Evolutionary conservation across 2,113 vertebrate species (phyloP).

Genomic region (Echinops telfairi): DNA sequence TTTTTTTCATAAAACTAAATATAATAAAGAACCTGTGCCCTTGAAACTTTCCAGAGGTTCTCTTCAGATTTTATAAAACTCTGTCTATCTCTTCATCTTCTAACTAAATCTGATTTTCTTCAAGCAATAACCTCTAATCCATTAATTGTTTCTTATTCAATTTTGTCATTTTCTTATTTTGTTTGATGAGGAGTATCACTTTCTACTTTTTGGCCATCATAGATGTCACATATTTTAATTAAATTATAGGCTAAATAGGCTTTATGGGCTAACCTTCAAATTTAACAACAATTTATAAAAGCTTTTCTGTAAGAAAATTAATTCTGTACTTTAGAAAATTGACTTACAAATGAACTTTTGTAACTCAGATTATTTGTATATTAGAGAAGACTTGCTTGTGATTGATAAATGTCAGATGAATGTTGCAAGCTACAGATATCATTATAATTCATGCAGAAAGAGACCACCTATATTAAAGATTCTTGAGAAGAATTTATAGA

Average conservation of each 20-base stretch:
- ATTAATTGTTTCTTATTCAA: constrained; percentile 34
- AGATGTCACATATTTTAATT: constrained; percentile 18
- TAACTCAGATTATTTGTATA: constrained; percentile 49
- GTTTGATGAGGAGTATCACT: background rate
- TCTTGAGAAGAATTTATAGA: background rate
- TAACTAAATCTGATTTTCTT: constrained; percentile 52
- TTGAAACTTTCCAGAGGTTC: background rate
- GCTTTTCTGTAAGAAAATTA: constrained; percentile 23
- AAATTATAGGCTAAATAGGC: constrained; percentile 33
- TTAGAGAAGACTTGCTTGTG: constrained; percentile 25
- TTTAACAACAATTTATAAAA: constrained; percentile 32
- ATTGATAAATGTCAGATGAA: constrained; percentile 44
- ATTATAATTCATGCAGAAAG: constrained; percentile 23
- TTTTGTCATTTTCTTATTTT: constrained; percentile 43
- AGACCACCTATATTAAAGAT: background rate
- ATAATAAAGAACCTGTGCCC: background rate
- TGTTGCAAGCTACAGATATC: constrained; percentile 22
- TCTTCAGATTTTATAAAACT: constrained; percentile 58
- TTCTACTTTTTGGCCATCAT: constrained; percentile 22
- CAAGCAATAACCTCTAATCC: constrained; percentile 38
- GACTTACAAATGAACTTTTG: constrained; percentile 58
- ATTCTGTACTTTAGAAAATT: constrained; percentile 37
- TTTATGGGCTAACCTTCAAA: constrained; percentile 42
- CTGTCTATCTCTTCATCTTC: background rate
- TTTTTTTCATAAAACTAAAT: constrained; percentile 53